Conservation (phyloP, 2,797 vertebrate genomes). For the Tamandua tetradactyla region DNA sequence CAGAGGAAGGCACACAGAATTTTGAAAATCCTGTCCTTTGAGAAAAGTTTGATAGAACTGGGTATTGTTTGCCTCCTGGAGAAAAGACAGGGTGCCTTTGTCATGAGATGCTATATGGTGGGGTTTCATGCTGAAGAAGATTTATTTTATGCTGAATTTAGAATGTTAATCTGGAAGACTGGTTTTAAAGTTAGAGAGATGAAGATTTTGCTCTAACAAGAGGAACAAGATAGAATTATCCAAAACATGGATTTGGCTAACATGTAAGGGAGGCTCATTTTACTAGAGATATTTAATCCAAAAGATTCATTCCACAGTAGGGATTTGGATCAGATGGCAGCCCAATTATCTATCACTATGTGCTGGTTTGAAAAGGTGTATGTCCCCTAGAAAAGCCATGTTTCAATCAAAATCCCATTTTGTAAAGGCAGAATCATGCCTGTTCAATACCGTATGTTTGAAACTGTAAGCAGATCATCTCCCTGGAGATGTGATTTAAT, state of each 20-base stretch:
- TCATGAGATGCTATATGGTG: not conserved
- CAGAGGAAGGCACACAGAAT: not conserved
- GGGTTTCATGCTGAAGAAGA: not conserved
- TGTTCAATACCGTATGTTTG: too few relatives aligned
- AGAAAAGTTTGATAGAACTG: not conserved
- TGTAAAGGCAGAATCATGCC: too few relatives aligned
- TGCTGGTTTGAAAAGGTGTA: too few relatives aligned
- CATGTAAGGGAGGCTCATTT: not conserved
- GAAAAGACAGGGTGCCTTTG: not conserved
- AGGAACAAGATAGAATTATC: not conserved
- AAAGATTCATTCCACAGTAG: not conserved
- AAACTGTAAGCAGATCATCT: too few relatives aligned
- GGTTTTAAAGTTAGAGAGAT: not conserved
- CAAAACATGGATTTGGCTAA: not conserved
- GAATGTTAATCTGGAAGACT: not conserved
- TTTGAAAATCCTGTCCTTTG: slow-evolving; percentile 7
- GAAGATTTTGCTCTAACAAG: not conserved
- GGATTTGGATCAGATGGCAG: not conserved
- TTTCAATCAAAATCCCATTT: too few relatives aligned
- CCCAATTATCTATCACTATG: not conserved
- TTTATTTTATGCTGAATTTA: not conserved
- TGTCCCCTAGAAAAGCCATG: too few relatives aligned
- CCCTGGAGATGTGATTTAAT: too few relatives aligned
- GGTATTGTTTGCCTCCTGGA: not conserved
- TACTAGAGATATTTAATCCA: not conserved